Evolutionary conservation across 1,140 invertebrate species (phyloP).

Genomic region (Lycorma delicatula): DNA sequence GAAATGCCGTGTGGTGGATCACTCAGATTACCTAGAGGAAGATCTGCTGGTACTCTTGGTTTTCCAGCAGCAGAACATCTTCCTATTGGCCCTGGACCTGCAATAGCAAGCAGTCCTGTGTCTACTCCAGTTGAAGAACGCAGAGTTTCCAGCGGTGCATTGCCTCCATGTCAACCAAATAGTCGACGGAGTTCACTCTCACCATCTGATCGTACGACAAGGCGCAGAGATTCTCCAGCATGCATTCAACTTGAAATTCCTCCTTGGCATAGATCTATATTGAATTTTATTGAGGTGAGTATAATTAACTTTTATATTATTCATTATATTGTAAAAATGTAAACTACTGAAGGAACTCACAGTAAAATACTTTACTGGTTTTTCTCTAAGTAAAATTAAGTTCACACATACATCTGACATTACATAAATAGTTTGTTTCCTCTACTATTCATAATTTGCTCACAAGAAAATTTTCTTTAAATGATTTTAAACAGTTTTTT

Average conservation of each 20-base stretch:
- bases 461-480: no score
- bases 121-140: slow-evolving; percentile 29
- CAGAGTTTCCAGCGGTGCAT: slow-evolving; percentile 20
- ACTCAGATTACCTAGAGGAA: slow-evolving; percentile 30
- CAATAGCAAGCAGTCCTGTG: slow-evolving; percentile 31
- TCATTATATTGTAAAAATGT: neutral
- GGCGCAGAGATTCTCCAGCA: slow-evolving; percentile 35
- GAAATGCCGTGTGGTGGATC: slow-evolving; percentile 27
- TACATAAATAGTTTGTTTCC: no score
- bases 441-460: no score
- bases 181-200: slow-evolving; percentile 38
- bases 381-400: neutral
- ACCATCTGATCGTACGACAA: slow-evolving; percentile 36
- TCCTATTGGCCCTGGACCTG: no score
- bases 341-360: neutral
- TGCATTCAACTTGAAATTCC: slow-evolving; percentile 37
- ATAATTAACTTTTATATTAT: no score
- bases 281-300: slow-evolving; percentile 40
- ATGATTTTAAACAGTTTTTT: no score
- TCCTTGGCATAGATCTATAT: slow-evolving; percentile 38
- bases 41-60: slow-evolving; percentile 31
- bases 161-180: slow-evolving; percentile 19
- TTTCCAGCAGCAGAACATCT: slow-evolving; percentile 15
- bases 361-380: neutral
- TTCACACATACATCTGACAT: neutral